Base-by-base conservation (phyloP, 2,888 invertebrate genomes). In the Tryphoninae sp. region DNA sequence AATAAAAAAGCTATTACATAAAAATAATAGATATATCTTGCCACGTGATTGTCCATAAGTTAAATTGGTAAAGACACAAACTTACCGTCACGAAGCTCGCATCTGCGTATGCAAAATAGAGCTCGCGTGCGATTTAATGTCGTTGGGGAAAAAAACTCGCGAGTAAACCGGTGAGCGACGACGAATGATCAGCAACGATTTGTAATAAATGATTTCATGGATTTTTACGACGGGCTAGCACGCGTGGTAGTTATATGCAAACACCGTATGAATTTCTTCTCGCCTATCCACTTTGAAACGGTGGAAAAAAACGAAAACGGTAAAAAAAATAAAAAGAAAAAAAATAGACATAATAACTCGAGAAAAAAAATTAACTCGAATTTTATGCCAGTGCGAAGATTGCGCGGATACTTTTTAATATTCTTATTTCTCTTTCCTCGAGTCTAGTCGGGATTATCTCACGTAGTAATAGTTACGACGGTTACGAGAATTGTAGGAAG, bases 141-240 rank as follows among this genome's bases (percentile, higher is more conserved):
- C 33, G 33, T 33, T 3, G 33, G 7, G 33, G 3, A 6, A 33
- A 33, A 33, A 33, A 33, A 33, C 33, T 33, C 6, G 33, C 33
- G 33, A 33, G 7, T 33, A 33, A 33, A 6, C 33, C 33, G 33
- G 33, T 33, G 33, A 6, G 6, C 33, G 33, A 33, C 33, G 69
- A 53, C 7, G 23, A 33, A 51, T 45, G 55, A 55, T 19, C 62
- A 55, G 42, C 55, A 45, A 2, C 45, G 19, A 72, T 49, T 77
- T 73, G 67, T 73, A 53, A 77, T 51, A 55, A 77, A 69, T 26
- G 49, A 40, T 73, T 72, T 72, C 55, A 61, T 51, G 16, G 49
- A 33, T 33, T 33, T 33, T 33, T 33, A 33, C 62, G 26, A 49
- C 62, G 13, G 51, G 65, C 9, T 33, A 40, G 26, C 55, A 58